Conservation (phyloP, 2,888 invertebrate genomes). For the Fragum whitleyi region DNA sequence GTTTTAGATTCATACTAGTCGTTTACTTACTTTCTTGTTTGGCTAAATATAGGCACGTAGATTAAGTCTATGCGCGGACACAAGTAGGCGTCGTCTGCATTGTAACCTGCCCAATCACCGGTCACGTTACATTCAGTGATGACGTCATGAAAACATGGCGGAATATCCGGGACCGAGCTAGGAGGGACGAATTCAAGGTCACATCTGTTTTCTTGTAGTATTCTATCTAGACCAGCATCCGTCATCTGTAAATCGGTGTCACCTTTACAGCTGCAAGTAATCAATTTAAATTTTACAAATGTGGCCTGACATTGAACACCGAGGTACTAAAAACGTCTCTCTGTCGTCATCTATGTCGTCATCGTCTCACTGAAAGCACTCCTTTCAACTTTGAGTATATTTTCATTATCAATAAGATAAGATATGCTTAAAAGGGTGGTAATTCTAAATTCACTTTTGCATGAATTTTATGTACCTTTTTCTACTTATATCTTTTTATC, state of each 20-base stretch:
- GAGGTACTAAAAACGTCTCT: neutral
- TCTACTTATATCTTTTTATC: too few species aligned
- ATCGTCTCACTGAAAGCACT: too few species aligned
- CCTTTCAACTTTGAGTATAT: neutral
- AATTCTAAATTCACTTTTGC: too few species aligned
- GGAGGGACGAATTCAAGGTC: neutral
- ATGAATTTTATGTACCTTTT: too few species aligned
- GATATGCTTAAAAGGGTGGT: too few species aligned
- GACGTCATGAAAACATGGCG: constrained; percentile 14
- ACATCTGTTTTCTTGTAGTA: neutral
- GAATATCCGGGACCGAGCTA: neutral
- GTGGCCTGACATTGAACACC: too few species aligned
- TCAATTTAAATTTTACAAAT: neutral
- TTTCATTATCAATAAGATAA: neutral
- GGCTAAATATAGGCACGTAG: neutral
- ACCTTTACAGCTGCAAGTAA: neutral
- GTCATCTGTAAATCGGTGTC: neutral
- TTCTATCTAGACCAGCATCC: neutral
- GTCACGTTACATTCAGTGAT: constrained; percentile 14
- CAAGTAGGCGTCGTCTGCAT: neutral
- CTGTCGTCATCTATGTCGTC: neutral
- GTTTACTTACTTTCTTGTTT: constrained; percentile 5
- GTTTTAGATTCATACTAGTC: too few species aligned
- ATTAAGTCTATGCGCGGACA: neutral
- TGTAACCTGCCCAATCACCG: neutral